A percentile compares a stretch with the other conserved stretches of the same genome.
phyloP scores from a whole-genome alignment of 2,888 invertebrate species.

The Octodonta nipae region DNA sequence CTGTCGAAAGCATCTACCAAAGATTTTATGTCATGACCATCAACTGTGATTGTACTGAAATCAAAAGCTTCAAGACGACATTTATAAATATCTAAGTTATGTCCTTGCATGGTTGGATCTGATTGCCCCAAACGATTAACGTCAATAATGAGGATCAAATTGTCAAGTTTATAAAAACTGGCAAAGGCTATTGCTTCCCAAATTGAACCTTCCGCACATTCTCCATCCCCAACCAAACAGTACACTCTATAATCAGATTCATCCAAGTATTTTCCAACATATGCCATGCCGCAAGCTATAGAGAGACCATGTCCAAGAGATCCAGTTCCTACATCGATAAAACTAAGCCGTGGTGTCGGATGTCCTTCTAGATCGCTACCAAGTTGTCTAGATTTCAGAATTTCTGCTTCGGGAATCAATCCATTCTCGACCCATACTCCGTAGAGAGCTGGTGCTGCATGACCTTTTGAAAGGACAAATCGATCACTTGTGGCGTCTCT shows the following conservation, averaged over 20 bases:
- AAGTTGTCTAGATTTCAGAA: slow-evolving; percentile 76
- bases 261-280: slow-evolving; percentile 77
- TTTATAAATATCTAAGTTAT: slow-evolving; percentile 73
- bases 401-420: slow-evolving; percentile 66
- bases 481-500: slow-evolving; percentile 81
- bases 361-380: slow-evolving; percentile 94
- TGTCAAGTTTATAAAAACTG: slow-evolving; percentile 86
- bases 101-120: slow-evolving; percentile 82
- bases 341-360: slow-evolving; percentile 91
- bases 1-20: slow-evolving; percentile 77
- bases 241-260: slow-evolving; percentile 81
- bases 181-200: slow-evolving; percentile 96
- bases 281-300: slow-evolving; percentile 94
- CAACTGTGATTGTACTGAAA: slow-evolving; percentile 76
- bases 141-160: slow-evolving; percentile 91
- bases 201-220: slow-evolving; percentile 92
- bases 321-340: slow-evolving; percentile 96
- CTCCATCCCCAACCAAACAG: slow-evolving; percentile 93
- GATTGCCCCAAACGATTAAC: slow-evolving; percentile 95
- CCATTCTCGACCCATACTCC: slow-evolving; percentile 97
- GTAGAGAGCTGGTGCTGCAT: slow-evolving; percentile 95
- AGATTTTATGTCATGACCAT: slow-evolving; percentile 89
- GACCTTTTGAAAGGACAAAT: slow-evolving; percentile 94
- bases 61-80: slow-evolving; percentile 80
- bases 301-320: slow-evolving; percentile 94